Percentiles rank a stretch among this genome's conserved stretches.
Evolutionary conservation across 2,113 vertebrate species (phyloP).

Genomic region (Tonatia bakeri): DNA sequence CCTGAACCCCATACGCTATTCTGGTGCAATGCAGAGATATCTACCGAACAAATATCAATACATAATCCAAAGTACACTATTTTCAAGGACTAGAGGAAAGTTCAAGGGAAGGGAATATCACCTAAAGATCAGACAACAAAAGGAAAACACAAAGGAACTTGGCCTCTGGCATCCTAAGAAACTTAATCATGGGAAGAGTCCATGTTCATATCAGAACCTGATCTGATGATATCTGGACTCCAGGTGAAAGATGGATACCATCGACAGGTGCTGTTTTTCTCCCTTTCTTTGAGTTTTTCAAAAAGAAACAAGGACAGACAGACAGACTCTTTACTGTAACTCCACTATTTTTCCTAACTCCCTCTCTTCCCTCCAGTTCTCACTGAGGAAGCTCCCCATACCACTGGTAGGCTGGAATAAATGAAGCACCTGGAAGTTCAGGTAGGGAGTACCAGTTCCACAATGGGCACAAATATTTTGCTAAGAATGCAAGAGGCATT

Average conservation of each 20-base stretch:
- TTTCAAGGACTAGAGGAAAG: neutral
- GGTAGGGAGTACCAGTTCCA: neutral
- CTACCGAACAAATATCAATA: neutral
- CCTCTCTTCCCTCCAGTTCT: neutral
- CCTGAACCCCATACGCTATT: neutral
- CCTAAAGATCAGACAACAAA: neutral
- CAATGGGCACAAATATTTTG: neutral
- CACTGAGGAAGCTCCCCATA: neutral
- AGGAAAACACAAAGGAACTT: neutral
- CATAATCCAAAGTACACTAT: neutral
- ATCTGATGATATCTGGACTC: neutral
- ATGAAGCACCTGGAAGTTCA: neutral
- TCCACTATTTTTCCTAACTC: neutral
- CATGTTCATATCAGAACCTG: neutral
- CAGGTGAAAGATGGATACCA: neutral
- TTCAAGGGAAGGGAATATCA: neutral
- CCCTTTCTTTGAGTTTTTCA: neutral
- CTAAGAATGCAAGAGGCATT: neutral
- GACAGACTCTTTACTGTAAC: neutral
- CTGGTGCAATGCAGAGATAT: neutral
- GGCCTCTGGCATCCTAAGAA: conserved; percentile 48
- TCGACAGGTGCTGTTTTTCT: neutral
- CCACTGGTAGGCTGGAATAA: neutral
- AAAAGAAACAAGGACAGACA: neutral
- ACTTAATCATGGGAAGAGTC: conserved; percentile 36